Conservation (phyloP, 2,888 invertebrate species). For the Chironomus riparius region DNA sequence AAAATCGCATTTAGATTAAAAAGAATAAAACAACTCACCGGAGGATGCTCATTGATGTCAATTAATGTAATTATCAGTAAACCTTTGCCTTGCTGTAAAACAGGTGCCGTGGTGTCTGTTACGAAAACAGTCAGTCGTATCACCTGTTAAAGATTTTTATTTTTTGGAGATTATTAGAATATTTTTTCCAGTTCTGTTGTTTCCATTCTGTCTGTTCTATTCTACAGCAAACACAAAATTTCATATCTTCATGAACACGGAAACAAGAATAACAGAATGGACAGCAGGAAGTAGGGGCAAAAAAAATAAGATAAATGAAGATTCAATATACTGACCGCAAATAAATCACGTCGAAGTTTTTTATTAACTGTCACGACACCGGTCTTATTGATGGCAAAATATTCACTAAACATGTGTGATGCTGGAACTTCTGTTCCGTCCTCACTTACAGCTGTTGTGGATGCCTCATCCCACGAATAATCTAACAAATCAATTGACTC, state of each 20-base stretch:
- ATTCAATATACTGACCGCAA: slow-evolving; percentile 35
- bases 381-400: slow-evolving; percentile 53
- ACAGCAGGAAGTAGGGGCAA: not conserved
- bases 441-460: slow-evolving; percentile 70
- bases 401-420: slow-evolving; percentile 48
- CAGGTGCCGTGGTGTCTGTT: slow-evolving; percentile 70
- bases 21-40: slow-evolving; percentile 38
- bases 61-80: slow-evolving; percentile 57
- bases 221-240: not conserved
- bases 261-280: not conserved
- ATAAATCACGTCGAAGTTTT: slow-evolving; percentile 39
- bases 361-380: slow-evolving; percentile 45
- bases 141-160: slow-evolving; percentile 38
- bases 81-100: slow-evolving; percentile 65
- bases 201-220: too few species aligned
- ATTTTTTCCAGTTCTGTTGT: not conserved
- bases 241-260: too few species aligned
- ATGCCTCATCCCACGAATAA: slow-evolving; percentile 54
- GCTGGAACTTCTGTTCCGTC: slow-evolving; percentile 61
- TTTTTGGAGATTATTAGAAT: not conserved
- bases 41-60: slow-evolving; percentile 61
- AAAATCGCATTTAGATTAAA: not conserved
- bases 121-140: slow-evolving; percentile 71
- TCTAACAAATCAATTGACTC: slow-evolving; percentile 57
- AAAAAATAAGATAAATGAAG: slow-evolving; percentile 5